Base-by-base conservation (phyloP, 2,888 invertebrate genomes). In the Megalurothrips usitatus region DNA sequence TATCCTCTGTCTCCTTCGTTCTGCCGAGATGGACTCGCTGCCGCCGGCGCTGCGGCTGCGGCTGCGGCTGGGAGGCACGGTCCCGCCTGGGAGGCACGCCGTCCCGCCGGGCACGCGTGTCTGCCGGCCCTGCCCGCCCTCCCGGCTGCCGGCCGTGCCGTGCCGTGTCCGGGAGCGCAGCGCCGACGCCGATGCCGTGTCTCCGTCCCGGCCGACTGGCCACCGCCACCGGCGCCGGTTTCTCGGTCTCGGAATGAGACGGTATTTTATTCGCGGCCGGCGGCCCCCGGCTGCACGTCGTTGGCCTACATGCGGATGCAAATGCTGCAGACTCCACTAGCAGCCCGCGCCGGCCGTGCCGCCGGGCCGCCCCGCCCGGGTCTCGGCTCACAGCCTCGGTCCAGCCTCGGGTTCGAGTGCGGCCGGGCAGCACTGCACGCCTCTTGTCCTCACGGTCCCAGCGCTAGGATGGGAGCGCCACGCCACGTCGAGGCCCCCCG, bases 301-400 rank as follows among this genome's bases (percentile, higher is more conserved):
- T 58, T 58, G 58, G 58, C 58, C 58, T n/a, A 58, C 58, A 58
- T 58, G 58, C 58, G 58, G 58, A 58, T 58, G 58, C 58, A 58
- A 58, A 58, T 58, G 58, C 58, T 58, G 58, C 17, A 17, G 34
- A 43, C 34, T 43, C 34, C 6, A n/a, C n/a, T n/a, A n/a, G n/a
- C 52, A 12, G 58, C 14, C 6, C 58, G 14, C 12, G 58, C 6
- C 14, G 14, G 14, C 1, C 10, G 58, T 17, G 58, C 17, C 12
- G 58, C 52, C 19, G 10, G 52, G 12, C 49, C 49, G 52, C 52
- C 52, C 10, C 52, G 10, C 52, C 52, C 2, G 10, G 14, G 52
- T 1, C 52, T 2, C 58, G 58, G 19, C 17, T 12, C 2, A 17
- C 52, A 12, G 52, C 52, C 14, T 14, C 49, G 52, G 52, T 17